Evolutionary conservation across 2,113 vertebrate genomes (phyloP).

Genomic region (Pygoscelis adeliae): DNA sequence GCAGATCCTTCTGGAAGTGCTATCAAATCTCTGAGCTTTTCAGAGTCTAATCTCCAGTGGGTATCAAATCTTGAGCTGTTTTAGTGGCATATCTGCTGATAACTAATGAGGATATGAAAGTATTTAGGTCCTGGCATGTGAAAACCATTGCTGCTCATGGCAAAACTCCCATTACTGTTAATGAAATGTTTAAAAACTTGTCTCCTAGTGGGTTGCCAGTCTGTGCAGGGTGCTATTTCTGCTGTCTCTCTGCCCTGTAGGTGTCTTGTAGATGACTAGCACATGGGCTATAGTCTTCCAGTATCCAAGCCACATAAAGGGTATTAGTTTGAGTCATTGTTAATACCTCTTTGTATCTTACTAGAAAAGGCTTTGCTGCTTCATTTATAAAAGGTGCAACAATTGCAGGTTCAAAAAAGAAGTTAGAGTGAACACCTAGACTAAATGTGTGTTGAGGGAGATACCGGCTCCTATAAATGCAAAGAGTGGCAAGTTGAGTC

Average conservation of each 20-base stretch:
- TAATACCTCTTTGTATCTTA: not conserved
- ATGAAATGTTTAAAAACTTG: not conserved
- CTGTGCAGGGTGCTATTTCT: not conserved
- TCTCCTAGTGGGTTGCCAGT: not conserved
- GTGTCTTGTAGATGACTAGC: not conserved
- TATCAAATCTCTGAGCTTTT: not conserved
- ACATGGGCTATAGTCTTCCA: not conserved
- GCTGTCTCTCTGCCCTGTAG: not conserved
- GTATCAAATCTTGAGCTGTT: not conserved
- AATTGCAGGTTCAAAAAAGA: not conserved
- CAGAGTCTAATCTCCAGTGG: not conserved
- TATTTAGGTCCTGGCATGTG: not conserved
- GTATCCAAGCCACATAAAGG: not conserved
- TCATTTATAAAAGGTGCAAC: not conserved
- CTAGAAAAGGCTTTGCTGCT: not conserved
- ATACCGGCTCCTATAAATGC: not conserved
- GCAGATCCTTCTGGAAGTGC: not conserved
- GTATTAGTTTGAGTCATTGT: not conserved
- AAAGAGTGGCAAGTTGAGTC: not conserved
- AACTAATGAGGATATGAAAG: not conserved
- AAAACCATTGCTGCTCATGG: not conserved
- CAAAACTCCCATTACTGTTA: not conserved
- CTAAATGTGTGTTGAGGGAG: not conserved
- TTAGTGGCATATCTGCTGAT: not conserved
- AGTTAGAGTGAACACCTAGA: not conserved